phyloP scores from a whole-genome alignment of 92 coral and sea anemone species.

The Porites evermanni region DNA sequence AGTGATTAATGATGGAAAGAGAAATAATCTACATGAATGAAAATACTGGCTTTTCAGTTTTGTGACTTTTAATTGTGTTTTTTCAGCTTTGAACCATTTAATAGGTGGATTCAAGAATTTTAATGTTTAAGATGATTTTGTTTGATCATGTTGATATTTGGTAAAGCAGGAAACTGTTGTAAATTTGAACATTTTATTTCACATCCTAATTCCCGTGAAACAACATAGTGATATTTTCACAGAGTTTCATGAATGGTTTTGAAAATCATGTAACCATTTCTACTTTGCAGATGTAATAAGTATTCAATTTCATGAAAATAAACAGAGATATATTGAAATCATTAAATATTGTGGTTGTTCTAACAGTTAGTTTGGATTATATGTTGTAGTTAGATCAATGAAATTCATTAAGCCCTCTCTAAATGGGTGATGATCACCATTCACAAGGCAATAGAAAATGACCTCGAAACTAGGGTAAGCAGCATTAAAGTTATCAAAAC shows the following conservation, averaged over 20 bases:
- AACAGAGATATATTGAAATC: background rate
- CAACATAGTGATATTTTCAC: no score
- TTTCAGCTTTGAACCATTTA: no score
- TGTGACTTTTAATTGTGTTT: no score
- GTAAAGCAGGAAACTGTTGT: no score
- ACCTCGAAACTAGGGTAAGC: constrained; percentile 43
- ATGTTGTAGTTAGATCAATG: constrained; percentile 47
- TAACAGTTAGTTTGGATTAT: constrained; percentile 35
- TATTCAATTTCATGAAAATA: background rate
- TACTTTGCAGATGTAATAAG: background rate
- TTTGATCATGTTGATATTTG: no score
- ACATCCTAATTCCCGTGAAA: no score
- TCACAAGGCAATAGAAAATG: constrained; percentile 35
- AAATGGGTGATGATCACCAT: constrained; percentile 34
- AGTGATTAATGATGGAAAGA: background rate
- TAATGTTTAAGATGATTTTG: no score
- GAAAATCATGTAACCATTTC: background rate
- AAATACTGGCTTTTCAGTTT: no score
- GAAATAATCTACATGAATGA: no score
- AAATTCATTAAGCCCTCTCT: constrained; percentile 42
- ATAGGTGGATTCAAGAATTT: no score
- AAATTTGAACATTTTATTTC: no score
- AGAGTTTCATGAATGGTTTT: background rate
- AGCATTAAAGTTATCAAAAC: constrained; percentile 27
- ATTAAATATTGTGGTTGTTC: background rate